A percentile compares a stretch with the other conserved stretches of the same genome.
phyloP scores from a whole-genome alignment of 1,140 invertebrate species.

The Drosophila lini region DNA sequence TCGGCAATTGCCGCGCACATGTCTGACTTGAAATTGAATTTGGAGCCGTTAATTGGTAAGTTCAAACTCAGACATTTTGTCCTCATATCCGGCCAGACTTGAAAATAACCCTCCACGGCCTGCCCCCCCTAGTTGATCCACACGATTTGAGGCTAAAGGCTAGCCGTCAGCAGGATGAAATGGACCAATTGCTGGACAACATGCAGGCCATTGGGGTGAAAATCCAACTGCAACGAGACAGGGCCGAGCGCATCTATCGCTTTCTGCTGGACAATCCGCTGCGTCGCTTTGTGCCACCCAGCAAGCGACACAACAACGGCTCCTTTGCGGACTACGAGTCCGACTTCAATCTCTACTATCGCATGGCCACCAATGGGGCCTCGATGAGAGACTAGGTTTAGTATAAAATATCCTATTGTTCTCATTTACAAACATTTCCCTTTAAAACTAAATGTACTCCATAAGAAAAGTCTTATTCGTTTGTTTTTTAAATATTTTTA shows the following conservation, averaged over 20 bases:
- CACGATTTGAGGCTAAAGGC: constrained; percentile 62
- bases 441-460: background rate
- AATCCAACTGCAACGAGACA: constrained; percentile 59
- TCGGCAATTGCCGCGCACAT: constrained; percentile 75
- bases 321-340: constrained; percentile 68
- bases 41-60: constrained; percentile 78
- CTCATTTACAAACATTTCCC: background rate
- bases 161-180: constrained; percentile 68
- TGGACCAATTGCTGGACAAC: constrained; percentile 70
- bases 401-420: background rate
- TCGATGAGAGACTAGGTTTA: constrained; percentile 7
- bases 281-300: constrained; percentile 64
- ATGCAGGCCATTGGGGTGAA: constrained; percentile 62
- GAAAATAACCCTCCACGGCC: background rate
- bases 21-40: constrained; percentile 80
- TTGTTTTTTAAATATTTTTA: constrained; percentile 63
- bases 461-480: background rate
- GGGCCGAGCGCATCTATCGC: constrained; percentile 57
- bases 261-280: constrained; percentile 76
- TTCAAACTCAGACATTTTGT: constrained; percentile 50
- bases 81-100: constrained; percentile 52
- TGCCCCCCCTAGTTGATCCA: constrained; percentile 57
- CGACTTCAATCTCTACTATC: constrained; percentile 75
- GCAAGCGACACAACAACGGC: constrained; percentile 58
- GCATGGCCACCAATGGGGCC: constrained; percentile 61